These are phyloP conservation scores for Ectobius pallidus DNA, from an alignment of 2,888 invertebrate genomes.

Conservation along the genomic window DNA sequence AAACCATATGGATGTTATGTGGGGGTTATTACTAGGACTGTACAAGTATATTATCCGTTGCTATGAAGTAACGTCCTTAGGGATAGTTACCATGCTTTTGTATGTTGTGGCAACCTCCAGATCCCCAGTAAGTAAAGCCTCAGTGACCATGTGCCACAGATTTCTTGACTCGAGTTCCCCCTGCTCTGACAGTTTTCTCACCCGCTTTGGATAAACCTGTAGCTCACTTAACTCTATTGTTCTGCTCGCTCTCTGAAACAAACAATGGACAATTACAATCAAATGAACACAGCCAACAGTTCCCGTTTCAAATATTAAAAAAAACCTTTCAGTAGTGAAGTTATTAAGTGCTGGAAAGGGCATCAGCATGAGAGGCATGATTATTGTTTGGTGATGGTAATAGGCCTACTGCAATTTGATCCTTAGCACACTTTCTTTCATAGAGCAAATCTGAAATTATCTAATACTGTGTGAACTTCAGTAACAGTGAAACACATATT, in stretches of 20 bases:
- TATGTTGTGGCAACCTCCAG: slow-evolving; percentile 55
- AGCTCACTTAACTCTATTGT: slow-evolving; percentile 50
- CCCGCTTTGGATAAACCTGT: slow-evolving; percentile 51
- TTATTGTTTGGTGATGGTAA: neutral
- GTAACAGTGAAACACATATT: too few relatives aligned
- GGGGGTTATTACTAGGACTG: too few relatives aligned
- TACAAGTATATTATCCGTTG: slow-evolving; percentile 3
- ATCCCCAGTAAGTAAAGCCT: slow-evolving; percentile 53
- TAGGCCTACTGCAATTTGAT: neutral
- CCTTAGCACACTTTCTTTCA: neutral
- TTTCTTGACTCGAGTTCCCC: slow-evolving; percentile 56
- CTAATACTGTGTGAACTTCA: too few relatives aligned
- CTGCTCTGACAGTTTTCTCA: slow-evolving; percentile 54
- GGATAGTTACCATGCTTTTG: slow-evolving; percentile 48
- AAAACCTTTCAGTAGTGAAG: neutral
- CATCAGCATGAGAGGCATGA: neutral
- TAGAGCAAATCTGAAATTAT: neutral
- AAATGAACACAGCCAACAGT: neutral
- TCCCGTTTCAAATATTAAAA: neutral
- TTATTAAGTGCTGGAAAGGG: neutral
- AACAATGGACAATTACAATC: neutral
- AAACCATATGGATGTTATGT: neutral
- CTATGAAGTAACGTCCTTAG: neutral
- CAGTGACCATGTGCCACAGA: slow-evolving; percentile 58
- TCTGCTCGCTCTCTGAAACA: slow-evolving; percentile 50